These are phyloP conservation scores for Oligia latruncula DNA, from an alignment of 2,888 invertebrate genomes.

Conservation along the genomic window DNA sequence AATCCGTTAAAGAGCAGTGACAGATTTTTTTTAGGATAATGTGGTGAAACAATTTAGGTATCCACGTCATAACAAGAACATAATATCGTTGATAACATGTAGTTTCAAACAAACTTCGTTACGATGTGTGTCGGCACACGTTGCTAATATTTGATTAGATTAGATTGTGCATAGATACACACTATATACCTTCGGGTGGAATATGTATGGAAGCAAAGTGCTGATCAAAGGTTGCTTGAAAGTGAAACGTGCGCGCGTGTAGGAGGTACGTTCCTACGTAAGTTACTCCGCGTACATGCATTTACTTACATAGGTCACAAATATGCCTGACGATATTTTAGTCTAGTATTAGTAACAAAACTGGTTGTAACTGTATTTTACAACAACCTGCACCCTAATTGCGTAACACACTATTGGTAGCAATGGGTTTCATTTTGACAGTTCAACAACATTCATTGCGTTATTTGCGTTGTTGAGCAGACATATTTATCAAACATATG, in stretches of 20 bases:
- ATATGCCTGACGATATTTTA: background rate
- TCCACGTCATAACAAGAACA: slow-evolving; percentile 12
- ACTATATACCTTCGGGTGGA: background rate
- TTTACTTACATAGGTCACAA: background rate
- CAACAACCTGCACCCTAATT: background rate
- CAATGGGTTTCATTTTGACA: too few species aligned
- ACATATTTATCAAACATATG: too few species aligned
- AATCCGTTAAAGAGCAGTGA: background rate
- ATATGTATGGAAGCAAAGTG: background rate
- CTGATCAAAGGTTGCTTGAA: background rate
- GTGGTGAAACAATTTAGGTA: background rate
- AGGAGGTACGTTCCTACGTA: too few species aligned
- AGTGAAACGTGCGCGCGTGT: background rate
- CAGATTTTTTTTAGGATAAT: background rate
- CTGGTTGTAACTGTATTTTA: background rate
- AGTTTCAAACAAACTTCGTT: slow-evolving; percentile 15
- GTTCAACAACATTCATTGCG: too few species aligned
- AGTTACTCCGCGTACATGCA: background rate
- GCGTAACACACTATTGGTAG: too few species aligned
- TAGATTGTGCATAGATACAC: slow-evolving; percentile 28
- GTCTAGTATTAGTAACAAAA: background rate
- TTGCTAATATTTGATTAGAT: slow-evolving; percentile 28
- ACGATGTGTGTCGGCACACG: slow-evolving; percentile 7
- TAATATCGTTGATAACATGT: slow-evolving; percentile 3
- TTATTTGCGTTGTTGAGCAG: too few species aligned